Conservation (phyloP, 2,888 invertebrate genomes). For the Anorthoa munda region DNA sequence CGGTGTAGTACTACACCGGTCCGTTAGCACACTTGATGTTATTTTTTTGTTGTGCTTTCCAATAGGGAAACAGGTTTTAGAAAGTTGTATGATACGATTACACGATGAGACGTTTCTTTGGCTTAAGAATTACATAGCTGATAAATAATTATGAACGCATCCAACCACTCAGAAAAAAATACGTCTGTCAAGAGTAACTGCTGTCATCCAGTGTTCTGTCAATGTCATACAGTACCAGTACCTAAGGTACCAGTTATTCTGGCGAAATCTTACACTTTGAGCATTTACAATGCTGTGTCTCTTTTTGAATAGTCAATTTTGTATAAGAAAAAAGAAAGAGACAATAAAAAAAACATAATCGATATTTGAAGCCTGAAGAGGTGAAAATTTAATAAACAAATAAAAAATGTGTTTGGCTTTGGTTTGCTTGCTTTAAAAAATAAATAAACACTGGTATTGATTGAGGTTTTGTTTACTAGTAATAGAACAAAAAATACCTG, state of each 20-base stretch:
- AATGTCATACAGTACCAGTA: too few relatives aligned
- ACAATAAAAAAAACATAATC: constrained; percentile 5
- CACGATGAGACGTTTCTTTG: background rate
- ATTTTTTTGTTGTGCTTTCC: background rate
- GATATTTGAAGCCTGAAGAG: background rate
- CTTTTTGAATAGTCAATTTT: constrained; percentile 1
- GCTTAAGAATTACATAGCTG: background rate
- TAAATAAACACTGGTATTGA: background rate
- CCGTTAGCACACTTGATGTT: background rate
- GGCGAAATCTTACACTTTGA: background rate
- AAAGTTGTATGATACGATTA: background rate
- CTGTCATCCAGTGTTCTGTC: too few relatives aligned
- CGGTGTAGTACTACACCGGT: too few relatives aligned
- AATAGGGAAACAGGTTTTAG: too few relatives aligned
- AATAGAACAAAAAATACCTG: background rate
- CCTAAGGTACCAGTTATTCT: too few relatives aligned
- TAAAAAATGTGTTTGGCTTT: background rate
- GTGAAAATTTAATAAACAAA: constrained; percentile 1
- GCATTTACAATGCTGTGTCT: constrained; percentile 3
- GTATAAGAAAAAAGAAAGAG: background rate
- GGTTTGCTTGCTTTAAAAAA: background rate
- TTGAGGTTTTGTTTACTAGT: constrained; percentile 1
- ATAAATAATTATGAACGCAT: constrained; percentile 11
- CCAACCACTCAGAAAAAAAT: background rate
- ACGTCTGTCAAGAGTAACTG: background rate